These are phyloP conservation scores for Cnemophilus loriae DNA, from an alignment of 2,113 vertebrate genomes.

Conservation along the genomic window DNA sequence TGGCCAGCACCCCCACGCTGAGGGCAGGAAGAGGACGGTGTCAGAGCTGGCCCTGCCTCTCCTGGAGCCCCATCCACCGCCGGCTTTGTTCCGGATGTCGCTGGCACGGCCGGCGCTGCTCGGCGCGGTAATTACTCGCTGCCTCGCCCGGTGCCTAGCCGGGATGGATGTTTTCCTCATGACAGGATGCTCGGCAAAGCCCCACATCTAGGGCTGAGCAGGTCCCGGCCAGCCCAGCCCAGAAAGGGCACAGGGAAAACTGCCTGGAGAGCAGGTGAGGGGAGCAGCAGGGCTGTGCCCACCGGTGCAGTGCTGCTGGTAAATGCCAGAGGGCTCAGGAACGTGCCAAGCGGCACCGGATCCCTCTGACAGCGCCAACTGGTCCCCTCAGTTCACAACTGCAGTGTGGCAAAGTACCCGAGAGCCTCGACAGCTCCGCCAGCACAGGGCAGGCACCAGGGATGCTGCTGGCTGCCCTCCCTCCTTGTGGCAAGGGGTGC, in stretches of 20 bases:
- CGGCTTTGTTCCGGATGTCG: not conserved
- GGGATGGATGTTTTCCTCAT: conserved; percentile 40
- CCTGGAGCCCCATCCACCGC: not conserved
- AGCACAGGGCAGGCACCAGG: fast-evolving
- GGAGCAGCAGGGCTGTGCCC: not conserved
- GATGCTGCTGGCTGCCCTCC: not conserved
- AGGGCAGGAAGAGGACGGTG: not conserved
- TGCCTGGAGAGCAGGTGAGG: not conserved
- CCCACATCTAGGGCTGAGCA: not conserved
- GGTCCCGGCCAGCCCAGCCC: not conserved
- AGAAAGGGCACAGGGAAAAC: fast-evolving
- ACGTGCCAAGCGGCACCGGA: fast-evolving
- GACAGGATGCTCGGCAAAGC: conserved; percentile 8
- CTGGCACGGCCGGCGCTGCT: not conserved
- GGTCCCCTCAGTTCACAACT: not conserved
- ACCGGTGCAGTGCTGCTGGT: fast-evolving
- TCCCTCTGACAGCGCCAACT: not conserved
- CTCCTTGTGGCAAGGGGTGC: fast-evolving
- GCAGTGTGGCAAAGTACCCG: fast-evolving
- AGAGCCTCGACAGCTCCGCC: fast-evolving
- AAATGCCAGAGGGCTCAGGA: not conserved
- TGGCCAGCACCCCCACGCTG: fast-evolving
- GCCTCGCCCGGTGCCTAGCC: not conserved
- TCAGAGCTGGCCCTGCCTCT: not conserved
- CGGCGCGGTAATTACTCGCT: not conserved